These are phyloP conservation scores for Onthophagus taurus DNA, from an alignment of 1,140 invertebrate genomes.

Conservation along the genomic window DNA sequence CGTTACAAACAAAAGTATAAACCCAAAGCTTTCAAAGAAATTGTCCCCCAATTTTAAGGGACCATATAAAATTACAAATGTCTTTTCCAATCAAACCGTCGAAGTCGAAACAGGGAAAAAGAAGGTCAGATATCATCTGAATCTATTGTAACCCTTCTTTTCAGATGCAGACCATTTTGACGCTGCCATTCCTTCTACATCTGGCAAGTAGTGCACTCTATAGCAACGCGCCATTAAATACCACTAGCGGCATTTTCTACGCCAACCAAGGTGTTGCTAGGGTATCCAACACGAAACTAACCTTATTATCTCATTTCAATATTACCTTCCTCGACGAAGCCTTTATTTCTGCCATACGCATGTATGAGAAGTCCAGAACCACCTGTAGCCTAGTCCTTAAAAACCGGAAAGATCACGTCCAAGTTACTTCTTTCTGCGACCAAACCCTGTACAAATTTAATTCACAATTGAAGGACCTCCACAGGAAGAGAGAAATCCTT, in stretches of 20 bases:
- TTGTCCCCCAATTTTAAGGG: constrained; percentile 19
- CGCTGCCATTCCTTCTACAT: background rate
- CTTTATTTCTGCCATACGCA: no score
- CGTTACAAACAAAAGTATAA: background rate
- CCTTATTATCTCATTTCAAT: background rate
- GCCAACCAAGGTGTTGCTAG: background rate
- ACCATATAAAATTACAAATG: constrained; percentile 6
- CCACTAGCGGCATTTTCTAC: background rate
- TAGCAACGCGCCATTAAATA: background rate
- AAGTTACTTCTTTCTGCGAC: background rate
- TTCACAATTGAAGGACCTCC: background rate
- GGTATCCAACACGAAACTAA: background rate
- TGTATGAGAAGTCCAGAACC: background rate
- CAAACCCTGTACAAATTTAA: background rate
- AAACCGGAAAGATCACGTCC: background rate
- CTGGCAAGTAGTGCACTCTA: background rate
- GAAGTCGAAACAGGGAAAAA: background rate
- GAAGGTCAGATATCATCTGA: background rate
- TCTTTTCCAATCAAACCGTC: background rate
- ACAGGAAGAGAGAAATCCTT: background rate
- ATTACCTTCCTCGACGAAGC: background rate
- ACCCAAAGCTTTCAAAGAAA: constrained; percentile 19
- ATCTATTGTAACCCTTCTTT: background rate
- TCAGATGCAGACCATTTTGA: background rate
- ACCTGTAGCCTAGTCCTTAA: background rate